Conservation (phyloP, 2,113 vertebrate species). For the Machaerirhynchus nigripectus region DNA sequence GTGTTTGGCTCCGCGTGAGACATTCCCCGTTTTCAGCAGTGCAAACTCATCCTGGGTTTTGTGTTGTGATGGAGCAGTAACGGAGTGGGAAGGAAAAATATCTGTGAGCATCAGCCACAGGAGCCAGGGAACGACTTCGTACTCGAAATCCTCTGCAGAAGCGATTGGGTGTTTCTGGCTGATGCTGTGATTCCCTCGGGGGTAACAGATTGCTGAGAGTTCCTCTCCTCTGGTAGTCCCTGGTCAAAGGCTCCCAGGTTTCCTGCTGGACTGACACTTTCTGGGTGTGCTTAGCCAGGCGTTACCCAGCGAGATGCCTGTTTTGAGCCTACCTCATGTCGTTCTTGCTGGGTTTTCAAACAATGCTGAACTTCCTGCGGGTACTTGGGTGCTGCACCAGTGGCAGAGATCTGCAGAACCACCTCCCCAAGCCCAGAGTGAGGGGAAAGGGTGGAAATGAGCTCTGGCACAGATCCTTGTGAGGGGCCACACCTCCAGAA, state of each 20-base stretch:
- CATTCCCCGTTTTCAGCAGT: background rate
- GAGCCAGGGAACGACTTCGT: background rate
- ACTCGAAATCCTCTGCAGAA: background rate
- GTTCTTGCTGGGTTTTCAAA: background rate
- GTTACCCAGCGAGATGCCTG: background rate
- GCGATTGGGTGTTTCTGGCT: background rate
- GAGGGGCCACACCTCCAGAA: no score
- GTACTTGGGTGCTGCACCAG: background rate
- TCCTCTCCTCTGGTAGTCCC: background rate
- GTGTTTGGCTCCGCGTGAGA: fast-evolving
- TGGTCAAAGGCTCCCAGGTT: background rate
- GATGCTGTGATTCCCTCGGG: background rate
- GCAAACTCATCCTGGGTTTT: background rate
- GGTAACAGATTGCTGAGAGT: background rate
- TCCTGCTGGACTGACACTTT: background rate
- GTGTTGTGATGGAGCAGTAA: background rate
- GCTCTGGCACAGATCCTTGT: background rate
- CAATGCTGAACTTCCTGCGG: no score
- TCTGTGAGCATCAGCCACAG: background rate
- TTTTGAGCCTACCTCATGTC: background rate
- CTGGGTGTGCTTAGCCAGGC: background rate
- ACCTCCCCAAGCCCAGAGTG: background rate
- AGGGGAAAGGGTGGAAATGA: background rate
- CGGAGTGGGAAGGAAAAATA: background rate
- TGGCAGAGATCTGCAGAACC: background rate